These are phyloP conservation scores for Acinonyx jubatus DNA, from an alignment of 2,113 vertebrate species.

Conservation along the genomic window DNA sequence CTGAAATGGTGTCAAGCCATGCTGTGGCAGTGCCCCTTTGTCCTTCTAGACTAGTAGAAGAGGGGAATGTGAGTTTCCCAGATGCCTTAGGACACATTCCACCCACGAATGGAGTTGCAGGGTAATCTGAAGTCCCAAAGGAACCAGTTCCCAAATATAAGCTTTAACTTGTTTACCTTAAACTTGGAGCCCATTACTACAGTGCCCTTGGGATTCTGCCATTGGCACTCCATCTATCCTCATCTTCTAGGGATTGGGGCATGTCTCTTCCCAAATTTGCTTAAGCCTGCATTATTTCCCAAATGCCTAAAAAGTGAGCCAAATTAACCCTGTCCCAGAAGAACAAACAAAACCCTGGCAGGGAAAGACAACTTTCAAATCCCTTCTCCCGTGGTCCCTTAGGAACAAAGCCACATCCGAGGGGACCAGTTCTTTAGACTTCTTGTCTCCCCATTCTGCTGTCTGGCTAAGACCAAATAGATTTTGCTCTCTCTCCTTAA, in stretches of 20 bases:
- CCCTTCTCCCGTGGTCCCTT: constrained; percentile 43
- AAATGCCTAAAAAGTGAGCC: constrained; percentile 64
- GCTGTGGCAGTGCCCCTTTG: background rate
- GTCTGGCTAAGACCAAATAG: constrained; percentile 37
- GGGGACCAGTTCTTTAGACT: constrained; percentile 1
- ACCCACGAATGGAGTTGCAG: constrained; percentile 38
- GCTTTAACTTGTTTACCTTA: constrained; percentile 76
- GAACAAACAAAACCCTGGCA: constrained; percentile 67
- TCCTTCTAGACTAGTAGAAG: background rate
- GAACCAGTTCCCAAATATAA: constrained; percentile 73
- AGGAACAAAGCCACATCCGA: constrained; percentile 63
- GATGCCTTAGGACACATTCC: constrained; percentile 35
- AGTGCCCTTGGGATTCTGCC: constrained; percentile 31
- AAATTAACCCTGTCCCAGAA: constrained; percentile 57
- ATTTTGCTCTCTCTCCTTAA: constrained; percentile 2
- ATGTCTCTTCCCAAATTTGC: constrained; percentile 57
- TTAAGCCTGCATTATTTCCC: constrained; percentile 60
- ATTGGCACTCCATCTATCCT: constrained; percentile 34
- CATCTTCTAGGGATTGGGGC: constrained; percentile 54
- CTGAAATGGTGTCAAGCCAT: background rate
- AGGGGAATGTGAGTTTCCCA: background rate
- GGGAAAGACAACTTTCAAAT: constrained; percentile 52
- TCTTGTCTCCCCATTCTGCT: constrained; percentile 7
- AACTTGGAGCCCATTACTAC: constrained; percentile 47
- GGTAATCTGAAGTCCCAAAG: constrained; percentile 43